Evolutionary conservation across 2,797 vertebrate genomes (phyloP), one percentile per base, ranked within the genome.

Genomic region (Sebastolobus altivelis): DNA sequence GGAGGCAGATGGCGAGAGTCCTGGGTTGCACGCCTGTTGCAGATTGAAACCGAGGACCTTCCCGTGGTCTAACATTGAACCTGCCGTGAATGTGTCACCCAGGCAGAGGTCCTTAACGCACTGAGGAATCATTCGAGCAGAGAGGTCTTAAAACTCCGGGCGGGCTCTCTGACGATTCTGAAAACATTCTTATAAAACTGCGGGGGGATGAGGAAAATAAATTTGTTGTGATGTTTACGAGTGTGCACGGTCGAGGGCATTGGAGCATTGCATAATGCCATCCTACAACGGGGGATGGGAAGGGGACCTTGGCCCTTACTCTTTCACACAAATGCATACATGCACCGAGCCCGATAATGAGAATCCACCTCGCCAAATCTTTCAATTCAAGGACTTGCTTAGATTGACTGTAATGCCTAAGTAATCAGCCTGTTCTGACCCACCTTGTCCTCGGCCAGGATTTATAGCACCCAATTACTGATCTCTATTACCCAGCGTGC

Each of bases 361-460:
- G 94, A 95, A 93, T 93, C 92, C 93, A 90, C 89, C 94, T 93
- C 91, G 84, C 93, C 94, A 94, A 94, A 95, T 95, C 92, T 95
- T 92, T 94, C 93, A 93, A 93, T 94, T 93, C 94, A 95, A 95
- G 94, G 95, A 94, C 93, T 91, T 87, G 92, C 87, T 91, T 90
- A 92, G 94, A 95, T 95, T 88, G 94, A 96, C 96, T 87, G 92
- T 94, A 88, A 95, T 91, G 95, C 94, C 95, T 95, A 94, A 89
- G 95, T 94, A 96, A 95, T 95, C 95, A 96, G 93, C 91, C 95
- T 87, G 91, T 93, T 94, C 94, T 95, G 95, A 96, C 96, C 96
- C 95, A 94, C 94, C 91, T 94, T 94, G 95, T 96, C 95, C 93
- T 90, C 93, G 54, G 59, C 90, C 88, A 67, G 88, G 93, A 97